Evolutionary conservation across 64 coral and sea anemone genomes (phyloP), one percentile per base, ranked within the genome.

Genomic region (Porites lutea): DNA sequence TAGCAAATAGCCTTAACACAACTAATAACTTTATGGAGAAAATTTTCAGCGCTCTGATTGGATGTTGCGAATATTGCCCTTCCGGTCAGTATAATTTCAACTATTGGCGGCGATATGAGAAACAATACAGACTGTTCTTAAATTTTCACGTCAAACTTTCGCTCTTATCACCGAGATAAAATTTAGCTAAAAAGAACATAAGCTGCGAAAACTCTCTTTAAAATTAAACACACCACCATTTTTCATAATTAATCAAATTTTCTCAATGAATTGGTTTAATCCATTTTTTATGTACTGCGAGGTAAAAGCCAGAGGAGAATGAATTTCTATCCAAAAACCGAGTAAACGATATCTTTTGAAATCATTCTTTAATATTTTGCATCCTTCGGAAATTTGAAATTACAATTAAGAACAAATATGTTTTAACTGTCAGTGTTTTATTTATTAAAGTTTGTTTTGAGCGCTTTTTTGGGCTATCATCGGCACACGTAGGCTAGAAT

Each of bases 31-130:
- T 69, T 83, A 20, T 47, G 52, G 69, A 84, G 63, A 13, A 9
- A 19, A 65, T 51, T 67, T 48, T 7, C 16, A 22, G 63, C 46
- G 8, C 65, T 84, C 52, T 84, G 81, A 84, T 84, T 84, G 81
- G 81, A 68, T n/a, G 62, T 37, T 1, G 44, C 52, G 48, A 84
- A 14, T 23, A 69, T 21, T 60, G 65, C 63, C 49, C 48, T 63
- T 84, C 81, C 81, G 81, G 81, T 37, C 27, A 37, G 27, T 67
- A 9, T 0, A 4, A 0, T 12, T 52, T 9, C 46, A 11, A 15
- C 81, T 48, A 69, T 84, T 84, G 69, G n/a, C 8, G 15, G 18
- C 20, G 46, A 8, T 10, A 51, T 9, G 14, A 5, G 12, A 68
- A 48, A 84, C 81, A 84, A 84, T 84, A 18, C 65, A n/a, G 3